Percentiles rank a stretch among this genome's conserved stretches.
These are phyloP conservation scores for Leptinotarsa peninsularis DNA, from an alignment of 2,888 invertebrate genomes.

Conservation along the genomic window DNA sequence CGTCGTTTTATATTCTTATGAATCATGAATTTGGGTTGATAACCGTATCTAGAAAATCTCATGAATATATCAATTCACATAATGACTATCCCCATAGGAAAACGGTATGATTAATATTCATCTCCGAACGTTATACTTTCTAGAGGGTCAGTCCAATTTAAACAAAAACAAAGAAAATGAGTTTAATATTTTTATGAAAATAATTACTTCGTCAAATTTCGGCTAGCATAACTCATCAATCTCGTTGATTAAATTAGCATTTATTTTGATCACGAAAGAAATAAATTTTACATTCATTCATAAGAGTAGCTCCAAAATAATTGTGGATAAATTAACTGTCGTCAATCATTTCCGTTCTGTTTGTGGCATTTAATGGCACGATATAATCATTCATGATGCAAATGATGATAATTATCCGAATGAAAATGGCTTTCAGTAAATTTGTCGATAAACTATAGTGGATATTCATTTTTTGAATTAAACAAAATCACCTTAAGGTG, in stretches of 20 bases:
- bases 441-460: not conserved
- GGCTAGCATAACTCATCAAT: not conserved
- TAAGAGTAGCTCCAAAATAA: not conserved
- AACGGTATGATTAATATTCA: no score
- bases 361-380: not conserved
- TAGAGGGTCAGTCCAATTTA: no score
- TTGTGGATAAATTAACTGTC: not conserved
- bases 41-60: not conserved
- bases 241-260: not conserved
- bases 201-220: not conserved
- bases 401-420: not conserved
- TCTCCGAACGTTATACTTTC: no score
- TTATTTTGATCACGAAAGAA: not conserved
- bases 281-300: not conserved
- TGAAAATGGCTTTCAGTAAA: not conserved
- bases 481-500: no score
- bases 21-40: not conserved
- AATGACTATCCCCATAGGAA: no score
- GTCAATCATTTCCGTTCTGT: slow-evolving; percentile 6
- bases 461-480: not conserved
- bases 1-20: not conserved
- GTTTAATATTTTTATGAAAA: not conserved
- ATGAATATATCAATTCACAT: not conserved
- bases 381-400: not conserved
- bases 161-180: not conserved